Conservation (phyloP, 2,113 vertebrate genomes). For the Syngnathoides biaculeatus region DNA sequence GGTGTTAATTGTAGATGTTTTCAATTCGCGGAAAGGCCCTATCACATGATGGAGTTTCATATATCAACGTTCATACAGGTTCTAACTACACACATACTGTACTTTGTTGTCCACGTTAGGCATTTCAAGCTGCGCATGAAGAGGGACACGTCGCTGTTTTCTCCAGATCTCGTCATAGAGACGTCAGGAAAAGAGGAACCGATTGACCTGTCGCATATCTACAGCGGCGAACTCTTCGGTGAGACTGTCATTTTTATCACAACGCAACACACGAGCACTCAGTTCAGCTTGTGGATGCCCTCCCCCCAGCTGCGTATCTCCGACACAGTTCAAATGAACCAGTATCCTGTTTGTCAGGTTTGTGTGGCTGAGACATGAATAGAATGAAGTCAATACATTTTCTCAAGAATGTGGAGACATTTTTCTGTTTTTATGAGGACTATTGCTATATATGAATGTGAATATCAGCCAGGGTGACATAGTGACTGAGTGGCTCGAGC, state of each 20-base stretch:
- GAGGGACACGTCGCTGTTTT: conserved; percentile 86
- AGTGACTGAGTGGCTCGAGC: too few relatives aligned
- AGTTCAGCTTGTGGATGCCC: neutral
- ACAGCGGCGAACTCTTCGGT: conserved; percentile 93
- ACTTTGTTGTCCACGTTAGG: conserved; percentile 64
- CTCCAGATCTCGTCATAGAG: conserved; percentile 87
- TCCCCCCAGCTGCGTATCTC: conserved; percentile 11
- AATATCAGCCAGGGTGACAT: too few relatives aligned
- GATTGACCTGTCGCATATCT: conserved; percentile 94
- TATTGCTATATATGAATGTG: too few relatives aligned
- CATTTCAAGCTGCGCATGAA: conserved; percentile 94
- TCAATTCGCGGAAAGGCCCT: too few relatives aligned
- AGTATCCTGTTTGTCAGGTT: conserved; percentile 12
- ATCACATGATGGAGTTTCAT: neutral
- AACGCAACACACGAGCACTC: neutral
- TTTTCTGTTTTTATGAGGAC: neutral
- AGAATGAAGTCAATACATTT: neutral
- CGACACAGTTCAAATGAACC: conserved; percentile 21
- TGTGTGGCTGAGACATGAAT: conserved; percentile 6
- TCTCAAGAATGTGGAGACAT: neutral
- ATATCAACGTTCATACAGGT: neutral
- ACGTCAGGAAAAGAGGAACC: conserved; percentile 79
- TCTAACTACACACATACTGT: conserved; percentile 9
- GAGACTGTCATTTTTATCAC: conserved; percentile 55
- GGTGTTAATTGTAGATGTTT: too few relatives aligned